Conservation (phyloP, 2,113 vertebrate genomes). For the Carlito syrichta region DNA sequence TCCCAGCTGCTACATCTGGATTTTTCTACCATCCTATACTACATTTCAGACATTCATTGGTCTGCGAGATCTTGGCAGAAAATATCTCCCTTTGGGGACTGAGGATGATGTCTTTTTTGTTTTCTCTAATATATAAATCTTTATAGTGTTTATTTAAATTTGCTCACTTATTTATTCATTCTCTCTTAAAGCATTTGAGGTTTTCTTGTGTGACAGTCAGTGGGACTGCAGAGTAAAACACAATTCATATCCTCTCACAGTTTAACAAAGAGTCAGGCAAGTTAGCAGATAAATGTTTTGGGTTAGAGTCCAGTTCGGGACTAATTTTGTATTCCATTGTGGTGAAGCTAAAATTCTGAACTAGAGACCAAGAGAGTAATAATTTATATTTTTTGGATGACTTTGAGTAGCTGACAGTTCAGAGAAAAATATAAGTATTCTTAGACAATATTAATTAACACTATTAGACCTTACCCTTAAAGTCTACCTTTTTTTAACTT, state of each 20-base stretch:
- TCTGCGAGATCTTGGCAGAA: neutral
- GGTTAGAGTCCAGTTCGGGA: neutral
- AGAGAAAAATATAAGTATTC: neutral
- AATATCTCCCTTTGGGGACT: neutral
- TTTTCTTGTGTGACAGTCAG: neutral
- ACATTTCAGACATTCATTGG: neutral
- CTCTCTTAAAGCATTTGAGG: neutral
- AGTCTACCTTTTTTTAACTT: too few species aligned
- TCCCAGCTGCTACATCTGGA: neutral
- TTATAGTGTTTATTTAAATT: neutral
- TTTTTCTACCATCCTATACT: neutral
- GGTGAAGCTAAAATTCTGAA: neutral
- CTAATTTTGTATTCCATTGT: neutral
- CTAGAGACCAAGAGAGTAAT: neutral
- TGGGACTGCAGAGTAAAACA: neutral
- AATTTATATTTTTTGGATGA: neutral
- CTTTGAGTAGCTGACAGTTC: neutral
- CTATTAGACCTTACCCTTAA: neutral
- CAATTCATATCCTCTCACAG: neutral
- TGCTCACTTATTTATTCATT: neutral
- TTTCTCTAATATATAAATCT: neutral
- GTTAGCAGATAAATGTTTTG: neutral
- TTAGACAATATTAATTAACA: neutral
- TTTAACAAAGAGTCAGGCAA: neutral
- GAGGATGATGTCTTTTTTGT: neutral